phyloP scores from a whole-genome alignment of 2,797 vertebrate genomes.

The Characodon lateralis region DNA sequence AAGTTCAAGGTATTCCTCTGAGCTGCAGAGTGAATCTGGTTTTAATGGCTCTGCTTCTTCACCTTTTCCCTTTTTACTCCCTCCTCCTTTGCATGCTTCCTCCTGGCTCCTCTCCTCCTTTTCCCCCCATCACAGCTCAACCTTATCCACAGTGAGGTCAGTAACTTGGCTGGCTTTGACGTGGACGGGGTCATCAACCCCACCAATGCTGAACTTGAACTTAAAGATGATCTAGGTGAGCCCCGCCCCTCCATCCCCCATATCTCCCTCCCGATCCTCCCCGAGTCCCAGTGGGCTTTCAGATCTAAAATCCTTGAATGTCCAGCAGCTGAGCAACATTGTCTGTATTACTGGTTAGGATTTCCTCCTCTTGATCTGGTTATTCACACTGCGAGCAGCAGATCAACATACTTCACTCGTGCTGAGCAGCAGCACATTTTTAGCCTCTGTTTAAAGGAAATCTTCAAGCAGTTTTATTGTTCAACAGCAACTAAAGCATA shows the following conservation, averaged over 20 bases:
- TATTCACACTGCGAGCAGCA: constrained; percentile 21
- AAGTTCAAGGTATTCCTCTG: constrained; percentile 53
- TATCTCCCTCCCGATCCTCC: not conserved
- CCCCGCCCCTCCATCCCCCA: not conserved
- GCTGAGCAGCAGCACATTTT: not conserved
- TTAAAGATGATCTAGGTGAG: constrained; percentile 99
- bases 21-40: constrained; percentile 53
- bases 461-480: not conserved
- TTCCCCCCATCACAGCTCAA: constrained; percentile 88
- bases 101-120: constrained; percentile 18
- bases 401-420: not conserved
- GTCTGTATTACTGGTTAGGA: not conserved
- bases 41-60: constrained; percentile 88
- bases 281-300: constrained; percentile 13
- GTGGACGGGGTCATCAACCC: constrained; percentile 99
- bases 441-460: not conserved
- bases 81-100: constrained; percentile 64
- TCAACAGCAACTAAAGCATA: no score
- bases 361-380: not conserved
- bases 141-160: constrained; percentile 99
- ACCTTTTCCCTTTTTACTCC: constrained; percentile 76
- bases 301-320: constrained; percentile 59
- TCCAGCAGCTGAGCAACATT: not conserved
- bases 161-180: constrained; percentile 99
- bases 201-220: constrained; percentile 99